Percentiles rank a stretch among this genome's conserved stretches.
phyloP scores from a whole-genome alignment of 1,140 invertebrate species.

The Solenopsis invicta region DNA sequence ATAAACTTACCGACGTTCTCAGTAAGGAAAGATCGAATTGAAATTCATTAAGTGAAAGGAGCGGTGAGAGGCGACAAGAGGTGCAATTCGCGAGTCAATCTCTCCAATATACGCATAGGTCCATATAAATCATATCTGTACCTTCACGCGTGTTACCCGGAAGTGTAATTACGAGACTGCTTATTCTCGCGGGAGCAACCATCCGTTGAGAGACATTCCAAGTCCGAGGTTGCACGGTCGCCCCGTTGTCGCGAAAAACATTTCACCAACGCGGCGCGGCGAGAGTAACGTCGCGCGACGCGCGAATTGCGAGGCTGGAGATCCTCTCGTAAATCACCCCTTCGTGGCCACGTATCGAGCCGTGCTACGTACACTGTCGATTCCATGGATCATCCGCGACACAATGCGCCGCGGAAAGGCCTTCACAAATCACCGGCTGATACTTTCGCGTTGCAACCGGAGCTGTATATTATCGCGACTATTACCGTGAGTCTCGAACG shows the following conservation, averaged over 20 bases:
- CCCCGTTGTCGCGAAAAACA: conserved; percentile 13
- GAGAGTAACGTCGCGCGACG: conserved; percentile 1
- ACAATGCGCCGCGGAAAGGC: conserved; percentile 52
- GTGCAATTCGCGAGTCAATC: conserved; percentile 1
- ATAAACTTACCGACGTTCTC: background rate
- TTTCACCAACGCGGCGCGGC: background rate
- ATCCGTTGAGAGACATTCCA: background rate
- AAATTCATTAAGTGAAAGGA: conserved; percentile 36
- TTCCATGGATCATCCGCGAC: conserved; percentile 59
- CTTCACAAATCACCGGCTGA: conserved; percentile 67
- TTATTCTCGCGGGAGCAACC: conserved; percentile 12
- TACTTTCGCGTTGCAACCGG: conserved; percentile 54
- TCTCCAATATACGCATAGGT: background rate
- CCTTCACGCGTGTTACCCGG: background rate
- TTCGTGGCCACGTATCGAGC: conserved; percentile 15
- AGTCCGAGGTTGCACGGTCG: background rate
- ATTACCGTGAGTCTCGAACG: conserved; percentile 57
- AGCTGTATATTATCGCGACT: conserved; percentile 67
- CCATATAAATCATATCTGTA: conserved; percentile 3
- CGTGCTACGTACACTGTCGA: conserved; percentile 39
- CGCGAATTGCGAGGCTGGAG: conserved; percentile 28
- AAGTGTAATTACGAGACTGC: conserved; percentile 30
- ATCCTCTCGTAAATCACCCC: conserved; percentile 44
- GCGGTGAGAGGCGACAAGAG: conserved; percentile 27
- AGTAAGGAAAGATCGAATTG: background rate